phyloP scores from a whole-genome alignment of 2,797 vertebrate species.

The Lacerta bilineata region DNA sequence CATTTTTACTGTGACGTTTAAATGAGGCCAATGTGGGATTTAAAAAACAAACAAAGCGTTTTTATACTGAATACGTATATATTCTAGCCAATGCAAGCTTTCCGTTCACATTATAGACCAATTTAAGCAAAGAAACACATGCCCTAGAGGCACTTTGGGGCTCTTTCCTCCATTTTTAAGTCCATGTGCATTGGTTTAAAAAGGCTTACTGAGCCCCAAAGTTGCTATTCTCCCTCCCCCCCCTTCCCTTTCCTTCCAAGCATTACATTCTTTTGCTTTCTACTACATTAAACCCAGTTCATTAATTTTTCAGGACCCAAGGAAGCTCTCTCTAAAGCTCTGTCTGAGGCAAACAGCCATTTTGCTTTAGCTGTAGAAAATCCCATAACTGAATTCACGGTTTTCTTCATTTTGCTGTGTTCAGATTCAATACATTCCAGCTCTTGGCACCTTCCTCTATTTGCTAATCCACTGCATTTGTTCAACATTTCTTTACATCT shows the following conservation, averaged over 20 bases:
- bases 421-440: slow-evolving; percentile 53
- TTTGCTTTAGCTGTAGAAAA: slow-evolving; percentile 67
- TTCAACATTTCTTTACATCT: slow-evolving; percentile 40
- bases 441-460: slow-evolving; percentile 19
- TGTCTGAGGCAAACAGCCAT: slow-evolving; percentile 65
- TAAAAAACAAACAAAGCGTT: neutral
- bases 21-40: neutral
- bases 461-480: slow-evolving; percentile 55
- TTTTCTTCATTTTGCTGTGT: slow-evolving; percentile 46
- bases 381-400: slow-evolving; percentile 49
- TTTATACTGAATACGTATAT: neutral
- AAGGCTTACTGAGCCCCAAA: slow-evolving; percentile 44
- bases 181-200: slow-evolving; percentile 31
- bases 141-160: neutral
- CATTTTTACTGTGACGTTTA: neutral
- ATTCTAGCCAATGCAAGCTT: neutral
- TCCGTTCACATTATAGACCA: neutral
- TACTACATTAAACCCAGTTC: slow-evolving; percentile 72
- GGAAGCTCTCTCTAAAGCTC: slow-evolving; percentile 68
- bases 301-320: slow-evolving; percentile 81
- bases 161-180: slow-evolving; percentile 34
- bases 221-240: slow-evolving; percentile 58
- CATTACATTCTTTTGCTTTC: slow-evolving; percentile 71
- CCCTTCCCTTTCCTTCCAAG: neutral
- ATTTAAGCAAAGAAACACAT: neutral